Evolutionary conservation across 2,888 invertebrate species (phyloP), one percentile per base, ranked within the genome.

Genomic region (Sceliomorpha sp.): DNA sequence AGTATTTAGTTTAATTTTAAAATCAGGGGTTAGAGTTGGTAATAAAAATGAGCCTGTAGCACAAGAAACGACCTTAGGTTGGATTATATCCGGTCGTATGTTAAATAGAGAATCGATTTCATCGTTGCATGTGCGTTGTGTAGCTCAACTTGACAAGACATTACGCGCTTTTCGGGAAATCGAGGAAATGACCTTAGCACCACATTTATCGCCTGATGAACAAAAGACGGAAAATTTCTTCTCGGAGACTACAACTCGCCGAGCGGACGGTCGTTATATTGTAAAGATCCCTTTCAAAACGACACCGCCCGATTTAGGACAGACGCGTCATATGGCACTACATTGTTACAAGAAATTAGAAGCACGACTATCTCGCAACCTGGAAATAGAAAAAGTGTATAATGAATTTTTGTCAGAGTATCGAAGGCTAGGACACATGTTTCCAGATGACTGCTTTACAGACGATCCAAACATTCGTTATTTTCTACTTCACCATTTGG

Each of bases 101-200:
- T n/a, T n/a, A n/a, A n/a, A n/a, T n/a, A n/a, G n/a, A n/a, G n/a
- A n/a, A n/a, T n/a, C n/a, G n/a, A 44, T 10, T 5, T 17, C 31
- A 1, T 15, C 45, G 1, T 8, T 45, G 1, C 45, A 45, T 15
- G 17, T 12, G 2, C 9, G 4, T 1, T 47, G 47, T 15, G 34
- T 47, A 9, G 14, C 8, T 1, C 10, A 47, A 8, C 34, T 47
- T 10, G 26, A 47, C 5, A 17, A 24, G 36, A 47, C 47, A 8
- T 34, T 47, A 9, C 34, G 32, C n/a, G 45, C 45, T 5, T 50
- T 50, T 32, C 36, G 50, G 36, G 26, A 37, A 36, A 14, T 50
- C 9, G 51, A 51, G 17, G 39, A 51, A 26, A 17, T 15, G 12
- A 1, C 37, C 12, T 37, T 9, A 12, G 6, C 8, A 7, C n/a